Evolutionary conservation across 2,113 vertebrate species (phyloP).

Genomic region (Oreochromis aureus): DNA sequence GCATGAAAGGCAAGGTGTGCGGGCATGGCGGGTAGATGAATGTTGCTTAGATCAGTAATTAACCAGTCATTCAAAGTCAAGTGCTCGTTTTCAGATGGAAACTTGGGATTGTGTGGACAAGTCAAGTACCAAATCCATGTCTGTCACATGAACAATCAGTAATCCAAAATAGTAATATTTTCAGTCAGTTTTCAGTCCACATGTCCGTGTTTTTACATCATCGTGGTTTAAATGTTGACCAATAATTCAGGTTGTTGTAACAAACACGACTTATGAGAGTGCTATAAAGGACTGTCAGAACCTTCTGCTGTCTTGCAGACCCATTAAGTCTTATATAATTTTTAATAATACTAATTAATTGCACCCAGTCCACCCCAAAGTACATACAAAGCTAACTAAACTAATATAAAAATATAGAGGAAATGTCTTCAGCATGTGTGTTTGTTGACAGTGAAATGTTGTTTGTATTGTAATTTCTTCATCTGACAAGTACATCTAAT

Average conservation of each 20-base stretch:
- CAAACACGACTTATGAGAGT: neutral
- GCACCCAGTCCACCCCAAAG: neutral
- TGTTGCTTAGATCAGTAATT: conserved; percentile 55
- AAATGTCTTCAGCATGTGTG: too few relatives aligned
- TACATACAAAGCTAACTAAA: neutral
- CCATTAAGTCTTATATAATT: neutral
- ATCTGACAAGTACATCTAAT: fast-evolving
- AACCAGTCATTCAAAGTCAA: conserved; percentile 68
- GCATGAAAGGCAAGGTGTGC: conserved; percentile 58
- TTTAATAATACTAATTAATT: neutral
- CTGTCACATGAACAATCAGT: neutral
- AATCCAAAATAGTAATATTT: neutral
- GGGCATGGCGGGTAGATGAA: neutral
- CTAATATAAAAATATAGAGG: too few relatives aligned
- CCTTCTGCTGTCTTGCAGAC: neutral
- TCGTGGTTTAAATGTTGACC: neutral
- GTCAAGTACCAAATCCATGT: conserved; percentile 14
- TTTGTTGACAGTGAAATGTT: neutral
- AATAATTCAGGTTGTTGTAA: neutral
- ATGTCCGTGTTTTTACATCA: neutral
- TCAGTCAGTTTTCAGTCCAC: conserved; percentile 14
- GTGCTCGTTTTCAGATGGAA: conserved; percentile 53
- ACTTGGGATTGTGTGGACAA: conserved; percentile 45
- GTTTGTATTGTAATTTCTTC: neutral
- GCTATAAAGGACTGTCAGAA: neutral